Base-by-base conservation (phyloP, 1,140 invertebrate species). In the Rhizoglyphus robini region DNA sequence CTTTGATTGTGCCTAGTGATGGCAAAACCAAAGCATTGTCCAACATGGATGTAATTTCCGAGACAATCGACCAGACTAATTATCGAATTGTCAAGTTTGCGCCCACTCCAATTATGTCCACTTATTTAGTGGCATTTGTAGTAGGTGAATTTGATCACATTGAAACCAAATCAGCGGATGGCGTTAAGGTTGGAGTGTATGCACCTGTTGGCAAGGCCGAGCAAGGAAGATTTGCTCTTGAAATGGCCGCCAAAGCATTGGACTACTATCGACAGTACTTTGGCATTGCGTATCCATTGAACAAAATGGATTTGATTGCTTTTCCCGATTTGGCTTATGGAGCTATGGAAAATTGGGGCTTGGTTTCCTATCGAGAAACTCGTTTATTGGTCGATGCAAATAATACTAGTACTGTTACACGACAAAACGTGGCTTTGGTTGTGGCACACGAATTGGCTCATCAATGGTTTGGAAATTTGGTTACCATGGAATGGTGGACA, bases 341-440 rank as follows among this genome's bases (percentile, higher is more conserved):
- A 18, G 93, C 93, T 0, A 96, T 95, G 84, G 92, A 95, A 76
- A 90, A 95, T 77, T 96, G 91, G 93, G 92, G 90, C 2, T 74
- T 94, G 0, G 83, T 88, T 3, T 88, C 85, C 1, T 90, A 68
- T 51, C 38, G 90, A 64, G 90, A 96, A 78, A 86, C 85, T 0
- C 83, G 84, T 63, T 79, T 96, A 63, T 78, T 96, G 1, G 88
- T 84, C 65, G 84, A 90, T 70, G 72, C 70, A 59, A 64, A 69
- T 0, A 71, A 79, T n/a, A 89, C 89, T 0, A 73, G 75, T 8
- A 81, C 84, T 1, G 73, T 72, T 1, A 88, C 88, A 70, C 86
- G 87, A 73, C 83, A 88, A 72, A 77, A 81, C 66, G 84, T 95
- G 11, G 84, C 87, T 4, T 78, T 88, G 85, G 85, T 79, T 8